These are phyloP conservation scores for Fulmarus glacialis DNA, from an alignment of 2,113 vertebrate species.

Conservation along the genomic window DNA sequence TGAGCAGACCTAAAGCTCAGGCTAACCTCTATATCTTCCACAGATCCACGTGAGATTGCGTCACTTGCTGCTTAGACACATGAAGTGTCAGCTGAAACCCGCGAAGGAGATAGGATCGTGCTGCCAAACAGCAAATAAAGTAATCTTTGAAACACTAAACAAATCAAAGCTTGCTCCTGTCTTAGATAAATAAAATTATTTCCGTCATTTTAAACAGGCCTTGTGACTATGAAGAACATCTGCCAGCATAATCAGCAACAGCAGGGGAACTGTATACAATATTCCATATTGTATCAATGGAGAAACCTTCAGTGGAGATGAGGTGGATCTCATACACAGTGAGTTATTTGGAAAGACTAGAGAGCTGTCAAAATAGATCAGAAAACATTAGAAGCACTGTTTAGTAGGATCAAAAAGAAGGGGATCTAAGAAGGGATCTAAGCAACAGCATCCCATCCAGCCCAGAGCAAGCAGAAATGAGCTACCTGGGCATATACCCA, in stretches of 20 bases:
- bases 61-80: neutral
- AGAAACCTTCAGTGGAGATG: neutral
- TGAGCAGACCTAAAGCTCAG: neutral
- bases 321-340: neutral
- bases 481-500: neutral
- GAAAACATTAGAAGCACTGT: neutral
- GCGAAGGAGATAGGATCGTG: neutral
- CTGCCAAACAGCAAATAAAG: neutral
- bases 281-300: neutral
- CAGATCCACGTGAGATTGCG: neutral
- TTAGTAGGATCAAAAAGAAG: neutral
- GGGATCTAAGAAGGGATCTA: neutral
- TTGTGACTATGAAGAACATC: neutral
- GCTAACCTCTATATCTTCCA: neutral
- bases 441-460: neutral
- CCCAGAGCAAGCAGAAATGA: neutral
- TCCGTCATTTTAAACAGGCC: neutral
- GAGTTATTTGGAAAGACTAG: neutral
- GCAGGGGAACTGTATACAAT: neutral
- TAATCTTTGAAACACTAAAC: neutral
- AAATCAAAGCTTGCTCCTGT: neutral
- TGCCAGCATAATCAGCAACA: neutral
- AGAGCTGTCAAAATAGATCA: neutral
- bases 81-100: neutral
- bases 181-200: neutral